These are phyloP conservation scores for Gonatopus flavifemur DNA, from an alignment of 1,140 invertebrate genomes.

Conservation along the genomic window DNA sequence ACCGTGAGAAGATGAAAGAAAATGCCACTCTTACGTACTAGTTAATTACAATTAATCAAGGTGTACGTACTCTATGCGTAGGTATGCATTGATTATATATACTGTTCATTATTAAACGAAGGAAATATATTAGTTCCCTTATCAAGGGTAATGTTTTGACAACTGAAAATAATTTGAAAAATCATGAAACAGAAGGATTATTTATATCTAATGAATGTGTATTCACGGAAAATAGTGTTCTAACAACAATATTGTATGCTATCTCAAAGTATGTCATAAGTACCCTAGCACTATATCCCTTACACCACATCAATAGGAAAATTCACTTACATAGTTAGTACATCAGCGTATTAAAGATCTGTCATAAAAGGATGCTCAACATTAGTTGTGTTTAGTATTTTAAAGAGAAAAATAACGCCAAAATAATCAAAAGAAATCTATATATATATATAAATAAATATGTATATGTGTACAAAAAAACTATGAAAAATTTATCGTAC, in stretches of 20 bases:
- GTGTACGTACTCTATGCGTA: too few species aligned
- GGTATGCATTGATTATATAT: too few species aligned
- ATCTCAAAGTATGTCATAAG: constrained; percentile 13
- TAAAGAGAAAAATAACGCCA: constrained; percentile 5
- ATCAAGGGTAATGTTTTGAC: constrained; percentile 24
- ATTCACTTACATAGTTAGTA: constrained; percentile 18
- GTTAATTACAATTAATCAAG: constrained; percentile 4
- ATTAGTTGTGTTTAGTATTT: constrained; percentile 26
- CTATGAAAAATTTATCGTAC: constrained; percentile 14
- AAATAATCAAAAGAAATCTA: too few species aligned
- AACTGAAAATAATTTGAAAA: too few species aligned
- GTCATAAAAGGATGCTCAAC: constrained; percentile 31
- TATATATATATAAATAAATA: too few species aligned
- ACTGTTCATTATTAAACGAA: constrained; percentile 8
- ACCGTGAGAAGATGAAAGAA: constrained; percentile 20
- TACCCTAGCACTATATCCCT: constrained; percentile 34
- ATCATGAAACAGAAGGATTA: too few species aligned
- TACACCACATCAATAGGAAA: constrained; percentile 33
- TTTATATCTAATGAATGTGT: constrained; percentile 35
- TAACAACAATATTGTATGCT: constrained; percentile 14
- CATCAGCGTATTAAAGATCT: constrained; percentile 18
- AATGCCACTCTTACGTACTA: constrained; percentile 12
- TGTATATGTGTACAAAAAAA: background rate
- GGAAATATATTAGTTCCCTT: constrained; percentile 22
- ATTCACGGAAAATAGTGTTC: constrained; percentile 24